These are phyloP conservation scores for Zosterops pallidus DNA, from an alignment of 2,113 vertebrate species.

Conservation along the genomic window DNA sequence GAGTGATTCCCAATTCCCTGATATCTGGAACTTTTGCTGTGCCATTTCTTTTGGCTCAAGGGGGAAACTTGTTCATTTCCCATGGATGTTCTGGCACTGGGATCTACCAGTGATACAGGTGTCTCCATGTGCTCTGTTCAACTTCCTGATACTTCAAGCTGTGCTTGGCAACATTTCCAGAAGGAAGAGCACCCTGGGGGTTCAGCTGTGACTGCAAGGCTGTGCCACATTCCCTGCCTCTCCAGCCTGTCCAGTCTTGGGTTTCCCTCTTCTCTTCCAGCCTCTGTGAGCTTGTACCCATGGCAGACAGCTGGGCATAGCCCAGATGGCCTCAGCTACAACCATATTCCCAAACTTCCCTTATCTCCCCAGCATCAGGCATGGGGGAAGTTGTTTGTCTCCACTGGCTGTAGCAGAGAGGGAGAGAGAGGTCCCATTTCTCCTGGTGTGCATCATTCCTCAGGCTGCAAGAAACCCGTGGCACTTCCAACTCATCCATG, in stretches of 20 bases:
- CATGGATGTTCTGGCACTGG: background rate
- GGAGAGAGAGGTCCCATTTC: background rate
- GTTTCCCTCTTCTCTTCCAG: background rate
- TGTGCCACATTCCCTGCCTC: background rate
- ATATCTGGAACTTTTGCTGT: background rate
- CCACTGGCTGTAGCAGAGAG: background rate
- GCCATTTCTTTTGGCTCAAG: background rate
- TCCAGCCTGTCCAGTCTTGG: background rate
- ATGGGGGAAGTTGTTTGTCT: background rate
- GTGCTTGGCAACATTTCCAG: background rate
- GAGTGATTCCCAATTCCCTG: rapidly evolving
- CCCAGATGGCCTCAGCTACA: background rate
- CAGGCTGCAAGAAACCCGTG: background rate
- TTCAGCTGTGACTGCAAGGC: background rate
- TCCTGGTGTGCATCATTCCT: background rate
- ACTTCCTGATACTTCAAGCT: background rate
- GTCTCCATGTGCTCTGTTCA: rapidly evolving
- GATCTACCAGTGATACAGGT: background rate
- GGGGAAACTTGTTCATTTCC: background rate
- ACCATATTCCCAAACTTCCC: background rate
- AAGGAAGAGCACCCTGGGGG: background rate
- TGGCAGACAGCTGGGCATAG: rapidly evolving
- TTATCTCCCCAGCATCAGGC: background rate
- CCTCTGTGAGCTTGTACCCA: rapidly evolving
- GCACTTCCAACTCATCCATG: background rate